Percentiles rank a stretch among this genome's conserved stretches.
Evolutionary conservation across 2,797 vertebrate genomes (phyloP).

Genomic region (Nothura maculosa): DNA sequence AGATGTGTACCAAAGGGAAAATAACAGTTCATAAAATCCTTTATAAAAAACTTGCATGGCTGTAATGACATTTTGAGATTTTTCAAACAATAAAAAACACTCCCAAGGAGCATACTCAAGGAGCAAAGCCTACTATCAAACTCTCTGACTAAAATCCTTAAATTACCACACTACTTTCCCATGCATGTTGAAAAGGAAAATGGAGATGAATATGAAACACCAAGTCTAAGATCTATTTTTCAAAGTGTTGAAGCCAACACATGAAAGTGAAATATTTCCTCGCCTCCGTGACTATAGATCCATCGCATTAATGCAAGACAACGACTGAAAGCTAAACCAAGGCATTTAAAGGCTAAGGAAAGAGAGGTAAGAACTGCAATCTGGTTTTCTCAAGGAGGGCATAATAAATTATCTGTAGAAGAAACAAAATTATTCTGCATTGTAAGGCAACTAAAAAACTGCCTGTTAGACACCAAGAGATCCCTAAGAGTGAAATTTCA

Average conservation of each 20-base stretch:
- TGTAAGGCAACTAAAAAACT: conserved; percentile 66
- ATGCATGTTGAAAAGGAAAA: conserved; percentile 64
- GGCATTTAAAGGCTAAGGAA: conserved; percentile 73
- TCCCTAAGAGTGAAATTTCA: conserved; percentile 69
- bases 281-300: conserved; percentile 60
- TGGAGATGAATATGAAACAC: conserved; percentile 67
- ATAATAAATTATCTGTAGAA: conserved; percentile 79
- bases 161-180: conserved; percentile 54
- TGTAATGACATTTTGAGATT: conserved; percentile 27
- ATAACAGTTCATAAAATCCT: not conserved
- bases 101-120: conserved; percentile 17
- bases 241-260: conserved; percentile 62
- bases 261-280: conserved; percentile 70
- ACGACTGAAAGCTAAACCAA: conserved; percentile 69
- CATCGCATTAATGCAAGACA: conserved; percentile 75
- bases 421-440: conserved; percentile 78
- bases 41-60: conserved; percentile 8
- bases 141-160: conserved; percentile 64
- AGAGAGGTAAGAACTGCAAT: conserved; percentile 66
- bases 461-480: conserved; percentile 65
- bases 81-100: conserved; percentile 51
- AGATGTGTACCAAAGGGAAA: not conserved
- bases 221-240: conserved; percentile 73
- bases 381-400: conserved; percentile 75
- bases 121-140: conserved; percentile 42